A percentile compares a stretch with the other conserved stretches of the same genome.
Conservation (phyloP, 2,113 vertebrate genomes). For the Tursiops truncatus region DNA sequence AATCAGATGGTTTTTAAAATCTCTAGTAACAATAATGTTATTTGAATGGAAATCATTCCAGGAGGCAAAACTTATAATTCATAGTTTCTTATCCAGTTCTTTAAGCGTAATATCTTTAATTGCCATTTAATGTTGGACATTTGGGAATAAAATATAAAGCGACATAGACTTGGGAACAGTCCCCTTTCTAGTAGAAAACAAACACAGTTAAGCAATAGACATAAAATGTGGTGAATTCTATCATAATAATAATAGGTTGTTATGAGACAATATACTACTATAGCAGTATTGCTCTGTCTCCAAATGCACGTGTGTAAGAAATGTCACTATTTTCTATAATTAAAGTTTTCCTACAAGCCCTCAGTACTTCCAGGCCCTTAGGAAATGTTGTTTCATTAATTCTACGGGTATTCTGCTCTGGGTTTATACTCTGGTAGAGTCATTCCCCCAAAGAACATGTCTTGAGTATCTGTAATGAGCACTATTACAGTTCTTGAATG, state of each 20-base stretch:
- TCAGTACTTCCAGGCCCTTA: not conserved
- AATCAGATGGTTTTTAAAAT: not conserved
- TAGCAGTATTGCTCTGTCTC: not conserved
- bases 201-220: not conserved
- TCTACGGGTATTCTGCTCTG: not conserved
- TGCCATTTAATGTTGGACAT: not conserved
- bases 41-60: not conserved
- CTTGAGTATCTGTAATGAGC: not conserved
- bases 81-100: not conserved
- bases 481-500: not conserved
- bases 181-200: not conserved
- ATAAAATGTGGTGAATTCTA: not conserved
- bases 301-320: not conserved
- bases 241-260: not conserved
- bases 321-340: slow-evolving; percentile 1
- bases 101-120: not conserved
- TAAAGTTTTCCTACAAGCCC: not conserved
- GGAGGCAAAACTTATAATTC: not conserved
- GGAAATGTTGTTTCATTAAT: not conserved
- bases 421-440: not conserved
- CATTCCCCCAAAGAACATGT: not conserved
- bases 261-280: not conserved
- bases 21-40: not conserved
- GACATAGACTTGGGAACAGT: not conserved
- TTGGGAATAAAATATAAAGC: not conserved